These are phyloP conservation scores for Leptobrachium ailaonicum DNA, from an alignment of 2,113 vertebrate genomes.

Conservation along the genomic window DNA sequence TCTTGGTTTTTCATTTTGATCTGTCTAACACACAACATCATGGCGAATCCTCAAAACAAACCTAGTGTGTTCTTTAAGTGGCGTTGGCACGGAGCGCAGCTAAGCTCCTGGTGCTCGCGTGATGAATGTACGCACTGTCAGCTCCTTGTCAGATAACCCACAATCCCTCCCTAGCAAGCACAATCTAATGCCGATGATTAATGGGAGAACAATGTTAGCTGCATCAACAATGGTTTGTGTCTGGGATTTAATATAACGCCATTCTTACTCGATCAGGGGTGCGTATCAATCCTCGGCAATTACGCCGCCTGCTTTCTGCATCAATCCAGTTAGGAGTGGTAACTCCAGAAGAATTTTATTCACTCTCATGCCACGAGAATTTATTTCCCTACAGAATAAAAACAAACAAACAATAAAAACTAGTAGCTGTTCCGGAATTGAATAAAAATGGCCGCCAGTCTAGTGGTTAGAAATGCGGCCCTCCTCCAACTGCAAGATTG, in stretches of 20 bases:
- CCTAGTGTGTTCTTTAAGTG: not conserved
- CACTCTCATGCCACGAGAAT: not conserved
- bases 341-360: not conserved
- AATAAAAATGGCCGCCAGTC: no score
- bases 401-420: not conserved
- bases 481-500: no score
- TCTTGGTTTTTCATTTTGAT: not conserved
- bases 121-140: conserved; percentile 37
- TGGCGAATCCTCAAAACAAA: not conserved
- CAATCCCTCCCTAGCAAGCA: not conserved
- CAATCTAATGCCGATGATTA: conserved; percentile 21
- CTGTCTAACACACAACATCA: conserved; percentile 2
- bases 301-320: not conserved
- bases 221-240: conserved; percentile 17
- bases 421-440: no score
- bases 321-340: not conserved
- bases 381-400: not conserved
- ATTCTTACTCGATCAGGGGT: not conserved
- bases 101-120: not conserved
- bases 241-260: conserved; percentile 7
- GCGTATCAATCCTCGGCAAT: not conserved
- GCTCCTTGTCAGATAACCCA: conserved; percentile 24
- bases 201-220: conserved; percentile 4
- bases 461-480: no score
- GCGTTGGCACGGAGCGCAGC: not conserved